These are phyloP conservation scores for Scleropages formosus DNA, from an alignment of 2,797 vertebrate genomes.

Conservation along the genomic window DNA sequence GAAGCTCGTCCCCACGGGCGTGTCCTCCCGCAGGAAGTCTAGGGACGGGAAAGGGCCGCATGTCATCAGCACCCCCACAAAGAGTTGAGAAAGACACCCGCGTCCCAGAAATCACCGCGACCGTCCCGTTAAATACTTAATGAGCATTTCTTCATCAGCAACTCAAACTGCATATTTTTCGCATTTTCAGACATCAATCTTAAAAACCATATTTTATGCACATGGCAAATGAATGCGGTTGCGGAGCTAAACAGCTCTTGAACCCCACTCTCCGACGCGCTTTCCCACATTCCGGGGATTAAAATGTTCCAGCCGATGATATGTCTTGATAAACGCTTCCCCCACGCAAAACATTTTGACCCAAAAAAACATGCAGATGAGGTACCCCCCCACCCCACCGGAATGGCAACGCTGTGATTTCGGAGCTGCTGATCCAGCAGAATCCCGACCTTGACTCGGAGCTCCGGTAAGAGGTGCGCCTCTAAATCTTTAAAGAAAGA, in stretches of 20 bases:
- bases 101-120: slow-evolving; percentile 61
- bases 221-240: slow-evolving; percentile 60
- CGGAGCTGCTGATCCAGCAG: slow-evolving; percentile 36
- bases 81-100: slow-evolving; percentile 47
- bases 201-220: slow-evolving; percentile 61
- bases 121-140: slow-evolving; percentile 65
- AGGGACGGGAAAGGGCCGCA: slow-evolving; percentile 29
- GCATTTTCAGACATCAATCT: slow-evolving; percentile 56
- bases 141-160: no score
- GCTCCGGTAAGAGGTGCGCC: slow-evolving; percentile 32
- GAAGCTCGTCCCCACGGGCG: slow-evolving; percentile 80
- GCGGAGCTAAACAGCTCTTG: slow-evolving; percentile 28
- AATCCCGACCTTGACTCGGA: slow-evolving; percentile 24
- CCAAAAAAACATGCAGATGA: slow-evolving; percentile 40
- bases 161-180: slow-evolving; percentile 34
- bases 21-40: slow-evolving; percentile 85
- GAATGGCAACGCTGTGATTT: slow-evolving; percentile 26
- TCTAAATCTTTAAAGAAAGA: slow-evolving; percentile 38
- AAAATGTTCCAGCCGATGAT: background rate
- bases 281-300: slow-evolving; percentile 43
- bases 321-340: slow-evolving; percentile 33
- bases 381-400: slow-evolving; percentile 21
- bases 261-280: slow-evolving; percentile 48
- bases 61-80: slow-evolving; percentile 46
- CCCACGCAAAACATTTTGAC: slow-evolving; percentile 32